Evolutionary conservation across 92 coral and sea anemone genomes (phyloP).

Genomic region (Actinostola sp.): DNA sequence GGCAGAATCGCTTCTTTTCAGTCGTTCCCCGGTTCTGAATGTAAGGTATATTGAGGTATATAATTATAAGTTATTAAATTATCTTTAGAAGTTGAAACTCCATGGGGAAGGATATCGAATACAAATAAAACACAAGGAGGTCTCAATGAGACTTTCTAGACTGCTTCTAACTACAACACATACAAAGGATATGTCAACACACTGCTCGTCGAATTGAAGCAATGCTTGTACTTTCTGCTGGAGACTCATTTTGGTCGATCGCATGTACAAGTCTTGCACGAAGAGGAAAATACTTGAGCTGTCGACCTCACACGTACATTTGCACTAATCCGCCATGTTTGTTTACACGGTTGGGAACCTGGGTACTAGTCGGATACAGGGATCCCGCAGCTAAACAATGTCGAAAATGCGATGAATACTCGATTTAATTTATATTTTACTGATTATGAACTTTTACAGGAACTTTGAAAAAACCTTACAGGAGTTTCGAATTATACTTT

Average conservation of each 20-base stretch:
- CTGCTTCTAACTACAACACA: not conserved
- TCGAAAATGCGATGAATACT: too few relatives aligned
- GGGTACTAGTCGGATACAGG: slow-evolving; percentile 32
- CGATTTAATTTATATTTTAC: too few relatives aligned
- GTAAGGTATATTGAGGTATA: too few relatives aligned
- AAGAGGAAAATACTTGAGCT: slow-evolving; percentile 5
- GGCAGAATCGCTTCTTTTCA: too few relatives aligned
- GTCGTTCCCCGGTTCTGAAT: too few relatives aligned
- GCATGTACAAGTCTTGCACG: not conserved
- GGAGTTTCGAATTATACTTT: too few relatives aligned
- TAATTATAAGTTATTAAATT: not conserved
- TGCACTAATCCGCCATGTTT: slow-evolving; percentile 61
- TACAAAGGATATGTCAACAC: slow-evolving; percentile 67
- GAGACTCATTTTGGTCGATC: slow-evolving; percentile 37
- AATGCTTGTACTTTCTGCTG: slow-evolving; percentile 50
- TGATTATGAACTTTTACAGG: too few relatives aligned
- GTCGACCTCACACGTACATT: slow-evolving; percentile 3
- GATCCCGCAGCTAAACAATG: not conserved
- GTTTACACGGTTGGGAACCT: slow-evolving; percentile 35
- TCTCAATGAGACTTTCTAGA: not conserved
- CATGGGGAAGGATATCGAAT: not conserved
- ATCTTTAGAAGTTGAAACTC: not conserved
- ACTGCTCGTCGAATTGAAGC: slow-evolving; percentile 56
- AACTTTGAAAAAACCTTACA: too few relatives aligned
- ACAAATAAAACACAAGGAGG: not conserved